Evolutionary conservation across 2,113 vertebrate species (phyloP), one percentile per base, ranked within the genome.

Genomic region (Origma solitaria): DNA sequence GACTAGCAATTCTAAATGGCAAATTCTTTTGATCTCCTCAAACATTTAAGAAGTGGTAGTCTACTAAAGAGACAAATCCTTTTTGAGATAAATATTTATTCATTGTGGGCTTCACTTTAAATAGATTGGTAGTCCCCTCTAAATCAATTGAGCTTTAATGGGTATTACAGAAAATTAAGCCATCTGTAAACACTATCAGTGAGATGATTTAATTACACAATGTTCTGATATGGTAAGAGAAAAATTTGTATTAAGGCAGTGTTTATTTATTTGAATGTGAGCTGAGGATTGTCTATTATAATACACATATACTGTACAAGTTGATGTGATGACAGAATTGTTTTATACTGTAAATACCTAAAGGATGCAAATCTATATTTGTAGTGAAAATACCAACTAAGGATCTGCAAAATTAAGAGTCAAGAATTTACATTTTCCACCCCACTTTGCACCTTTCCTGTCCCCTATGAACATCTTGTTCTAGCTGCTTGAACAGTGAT

Each of bases 121-220:
- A 92, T 66, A 96, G 90, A 83, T 93, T 88, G 90, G 60, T 78
- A 75, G 86, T 60, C 47, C 38, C 64, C 50, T 88, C 75, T 88
- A 93, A 93, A 92, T 95, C 88, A 81, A 94, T 64, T 73, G 86
- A 88, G 91, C 64, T 95, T 95, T 93, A 88, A 69, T 70, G 82
- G 62, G 60, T 88, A 91, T 88, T 94, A 75, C 77, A 94, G 83
- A 94, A 96, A 94, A 92, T 92, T 91, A 92, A 92, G 80, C 72
- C 92, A 94, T 96, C 91, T 94, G 80, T 88, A 93, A 91, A 84
- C 60, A 60, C 38, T 68, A 64, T 42, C 68, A 92, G 47, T 88
- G 88, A 94, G 72, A 90, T 92, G 33, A 95, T 86, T 94, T 93
- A 95, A 95, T 80, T 97, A 86, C 72, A 86, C 38, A 78, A 66